Evolutionary conservation across 2,113 vertebrate species (phyloP).

Genomic region (Coryphaenoides rupestris): DNA sequence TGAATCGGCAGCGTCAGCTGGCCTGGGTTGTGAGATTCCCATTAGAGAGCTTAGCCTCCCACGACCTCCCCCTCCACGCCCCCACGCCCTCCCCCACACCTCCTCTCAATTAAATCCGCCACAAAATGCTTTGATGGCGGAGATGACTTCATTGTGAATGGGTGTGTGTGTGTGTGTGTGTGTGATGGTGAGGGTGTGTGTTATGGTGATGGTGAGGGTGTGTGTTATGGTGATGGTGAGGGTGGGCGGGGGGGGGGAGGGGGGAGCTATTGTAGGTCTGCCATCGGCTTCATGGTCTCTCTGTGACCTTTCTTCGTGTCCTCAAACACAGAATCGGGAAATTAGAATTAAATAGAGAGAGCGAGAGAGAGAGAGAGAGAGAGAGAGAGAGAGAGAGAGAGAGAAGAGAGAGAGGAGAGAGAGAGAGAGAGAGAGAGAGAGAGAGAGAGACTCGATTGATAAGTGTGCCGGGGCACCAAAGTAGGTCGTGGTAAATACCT

Average conservation of each 20-base stretch:
- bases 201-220: conserved; percentile 41
- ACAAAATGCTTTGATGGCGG: conserved; percentile 54
- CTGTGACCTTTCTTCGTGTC: conserved; percentile 46
- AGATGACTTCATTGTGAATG: conserved; percentile 49
- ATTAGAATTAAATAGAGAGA: conserved; percentile 35
- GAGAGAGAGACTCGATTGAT: no score
- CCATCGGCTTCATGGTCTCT: conserved; percentile 56
- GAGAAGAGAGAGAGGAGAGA: neutral
- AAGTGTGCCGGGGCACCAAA: no score
- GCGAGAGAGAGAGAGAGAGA: no score
- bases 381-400: neutral
- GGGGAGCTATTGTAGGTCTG: neutral
- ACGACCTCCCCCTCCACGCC: no score
- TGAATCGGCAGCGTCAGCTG: conserved; percentile 56
- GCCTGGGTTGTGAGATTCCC: conserved; percentile 42
- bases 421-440: neutral
- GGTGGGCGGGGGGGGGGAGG: conserved; percentile 12
- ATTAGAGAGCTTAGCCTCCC: conserved; percentile 46
- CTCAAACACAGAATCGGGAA: conserved; percentile 37
- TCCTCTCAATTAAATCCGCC: conserved; percentile 62
- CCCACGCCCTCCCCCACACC: neutral
- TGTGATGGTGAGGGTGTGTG: conserved; percentile 6
- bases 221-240: conserved; percentile 49
- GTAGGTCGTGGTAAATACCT: no score
- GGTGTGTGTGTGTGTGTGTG: conserved; percentile 51